Base-by-base conservation (phyloP, 2,888 invertebrate genomes). In the Lottia gigantea region DNA sequence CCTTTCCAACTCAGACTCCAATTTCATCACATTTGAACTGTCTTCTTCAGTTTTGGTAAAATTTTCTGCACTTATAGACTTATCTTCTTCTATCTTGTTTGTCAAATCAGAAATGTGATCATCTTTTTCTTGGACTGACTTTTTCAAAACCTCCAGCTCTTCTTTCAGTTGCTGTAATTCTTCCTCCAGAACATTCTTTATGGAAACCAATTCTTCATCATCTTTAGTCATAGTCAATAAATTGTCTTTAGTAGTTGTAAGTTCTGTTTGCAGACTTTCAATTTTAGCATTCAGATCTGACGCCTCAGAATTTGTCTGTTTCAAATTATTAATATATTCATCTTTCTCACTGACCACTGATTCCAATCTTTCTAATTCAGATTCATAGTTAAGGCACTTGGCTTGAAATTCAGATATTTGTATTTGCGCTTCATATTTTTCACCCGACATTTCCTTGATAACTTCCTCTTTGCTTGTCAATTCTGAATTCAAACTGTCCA, bases 141-240 rank as follows among this genome's bases (percentile, higher is more conserved):
- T 46, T 61, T 66, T 69, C 1, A 68, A n/a, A 26, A 31, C 47
- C n/a, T 69, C 66, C 46, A 68, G 75, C 64, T 77, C 77, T 40
- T 66, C 61, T 46, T 77, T 74, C 14, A 76, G 55, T 0, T 19
- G 8, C 11, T 61, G 46, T 3, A 63, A 16, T 40, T 71, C 63
- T 31, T 67, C 74, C 46, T 74, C 72, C 40, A 55, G 61, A 26
- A 71, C 66, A 66, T 74, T 72, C 66, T 78, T 73, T 1, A 72
- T 40, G 40, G 40, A 40, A 61, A 25, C 12, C 31, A 62, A 67
- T 65, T 69, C 66, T 46, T 66, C 46, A 14, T 46, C 62, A 14
- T 66, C 23, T 45, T 62, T 47, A 12, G n/a, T 23, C 19, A 47
- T 19, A 25, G 31, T 62, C 16, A 61, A 61, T 3, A 16, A n/a